Evolutionary conservation across 1,140 invertebrate genomes (phyloP), one percentile per base, ranked within the genome.

Genomic region (Globodera rostochiensis): DNA sequence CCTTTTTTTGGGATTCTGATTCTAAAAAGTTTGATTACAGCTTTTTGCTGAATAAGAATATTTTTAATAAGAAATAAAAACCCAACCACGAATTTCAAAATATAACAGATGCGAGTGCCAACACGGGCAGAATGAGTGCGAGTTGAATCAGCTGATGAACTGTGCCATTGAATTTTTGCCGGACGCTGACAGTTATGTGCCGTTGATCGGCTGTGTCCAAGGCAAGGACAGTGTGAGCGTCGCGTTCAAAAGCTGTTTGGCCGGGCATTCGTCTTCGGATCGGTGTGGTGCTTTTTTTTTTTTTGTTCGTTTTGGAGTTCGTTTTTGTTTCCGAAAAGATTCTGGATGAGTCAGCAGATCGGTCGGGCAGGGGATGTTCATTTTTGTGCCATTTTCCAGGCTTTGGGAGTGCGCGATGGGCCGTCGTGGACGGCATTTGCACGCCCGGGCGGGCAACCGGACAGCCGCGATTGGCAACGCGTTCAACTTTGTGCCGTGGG

Each of bases 141-240:
- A 79, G 67, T 50, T 90, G n/a, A 89, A 89, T 80, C 83, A 84
- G 36, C 78, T 89, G 53, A 90, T 90, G 89, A 90, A 90, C 75
- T 89, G 88, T 73, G 88, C 84, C 19, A 89, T 89, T 45, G 84
- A 89, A 45, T 60, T 81, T 19, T 47, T 86, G 75, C 79, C 73
- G 1, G 74, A 70, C 49, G 80, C 88, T 4, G 81, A 86, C 36
- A 80, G 79, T 45, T 87, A 84, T 64, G 74, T 88, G 57, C 87
- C 85, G 13, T 46, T 89, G 53, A 83, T 88, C 36, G 85, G 87
- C 11, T 88, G 87, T 67, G 84, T 88, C 77, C 87, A 88, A 70
- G 87, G 85, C 71, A 80, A 60, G 57, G 53, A 36, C 6, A 79
- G 86, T 80, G 53, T 89, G 73, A 60, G 87, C 47, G 46, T 36